phyloP scores from a whole-genome alignment of 2,797 vertebrate species.

The Taeniopygia guttata region DNA sequence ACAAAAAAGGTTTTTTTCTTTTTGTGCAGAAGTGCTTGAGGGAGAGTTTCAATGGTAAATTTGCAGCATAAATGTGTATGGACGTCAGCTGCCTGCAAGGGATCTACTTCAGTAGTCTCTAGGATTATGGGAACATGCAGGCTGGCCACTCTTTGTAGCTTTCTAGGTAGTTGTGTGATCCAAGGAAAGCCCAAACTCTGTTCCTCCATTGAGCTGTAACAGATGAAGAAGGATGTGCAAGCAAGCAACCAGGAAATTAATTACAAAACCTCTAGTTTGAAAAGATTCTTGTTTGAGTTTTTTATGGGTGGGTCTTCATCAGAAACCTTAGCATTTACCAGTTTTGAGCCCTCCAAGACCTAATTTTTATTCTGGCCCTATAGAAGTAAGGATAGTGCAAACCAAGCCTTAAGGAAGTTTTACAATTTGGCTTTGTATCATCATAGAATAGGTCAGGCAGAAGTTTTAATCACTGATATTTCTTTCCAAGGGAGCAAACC shows the following conservation, averaged over 20 bases:
- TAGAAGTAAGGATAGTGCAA: background rate
- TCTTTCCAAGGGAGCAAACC: background rate
- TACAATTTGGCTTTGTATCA: background rate
- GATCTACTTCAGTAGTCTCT: background rate
- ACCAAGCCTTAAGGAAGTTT: background rate
- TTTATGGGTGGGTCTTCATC: background rate
- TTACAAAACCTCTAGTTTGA: background rate
- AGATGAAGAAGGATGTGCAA: background rate
- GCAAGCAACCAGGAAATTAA: background rate
- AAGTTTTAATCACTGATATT: constrained; percentile 3
- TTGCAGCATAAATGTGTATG: background rate
- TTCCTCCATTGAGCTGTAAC: background rate
- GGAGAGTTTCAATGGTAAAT: background rate
- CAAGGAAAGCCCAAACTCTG: background rate
- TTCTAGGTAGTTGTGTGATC: background rate
- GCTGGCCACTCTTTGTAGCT: background rate
- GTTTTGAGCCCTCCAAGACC: background rate
- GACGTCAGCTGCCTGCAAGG: background rate
- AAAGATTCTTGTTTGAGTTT: background rate
- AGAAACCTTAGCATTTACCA: background rate
- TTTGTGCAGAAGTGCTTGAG: background rate
- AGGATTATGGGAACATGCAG: background rate
- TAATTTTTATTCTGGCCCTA: background rate
- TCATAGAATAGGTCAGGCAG: background rate
- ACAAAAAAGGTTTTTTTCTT: fast-evolving